Conservation (phyloP, 1,140 invertebrate genomes). For the Aphis craccivora region DNA sequence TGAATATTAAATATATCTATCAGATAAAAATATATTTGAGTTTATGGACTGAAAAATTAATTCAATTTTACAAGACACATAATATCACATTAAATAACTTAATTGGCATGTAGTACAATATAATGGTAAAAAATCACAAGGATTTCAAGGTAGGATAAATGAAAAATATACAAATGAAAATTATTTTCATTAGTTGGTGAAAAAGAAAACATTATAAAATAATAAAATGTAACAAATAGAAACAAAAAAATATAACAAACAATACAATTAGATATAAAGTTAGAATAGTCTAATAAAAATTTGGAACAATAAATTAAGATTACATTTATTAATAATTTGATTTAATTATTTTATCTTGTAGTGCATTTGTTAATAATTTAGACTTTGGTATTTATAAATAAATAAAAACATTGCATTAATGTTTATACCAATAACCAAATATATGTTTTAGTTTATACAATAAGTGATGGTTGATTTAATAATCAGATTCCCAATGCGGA, state of each 20-base stretch:
- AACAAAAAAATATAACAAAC: constrained; percentile 52
- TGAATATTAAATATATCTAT: neutral
- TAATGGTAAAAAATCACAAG: constrained; percentile 1
- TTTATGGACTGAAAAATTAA: constrained; percentile 15
- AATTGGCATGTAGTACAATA: neutral
- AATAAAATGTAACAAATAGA: constrained; percentile 45
- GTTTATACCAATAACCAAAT: constrained; percentile 35
- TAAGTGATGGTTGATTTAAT: constrained; percentile 22
- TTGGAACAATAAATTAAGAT: constrained; percentile 51
- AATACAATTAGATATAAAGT: constrained; percentile 51
- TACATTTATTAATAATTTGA: constrained; percentile 22
- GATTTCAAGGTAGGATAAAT: constrained; percentile 40
- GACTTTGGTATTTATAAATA: neutral
- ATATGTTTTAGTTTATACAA: constrained; percentile 23
- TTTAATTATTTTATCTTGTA: constrained; percentile 28
- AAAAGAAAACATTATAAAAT: constrained; percentile 39
- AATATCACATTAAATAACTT: neutral
- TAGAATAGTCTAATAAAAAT: constrained; percentile 51
- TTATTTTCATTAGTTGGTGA: constrained; percentile 31
- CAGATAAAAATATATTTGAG: neutral
- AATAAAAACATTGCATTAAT: constrained; percentile 21
- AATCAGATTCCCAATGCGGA: constrained; percentile 48
- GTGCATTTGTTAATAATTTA: constrained; percentile 50
- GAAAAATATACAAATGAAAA: constrained; percentile 29
- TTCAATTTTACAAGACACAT: neutral